phyloP scores from a whole-genome alignment of 2,888 invertebrate genomes.

The Nasonovia ribisnigri region DNA sequence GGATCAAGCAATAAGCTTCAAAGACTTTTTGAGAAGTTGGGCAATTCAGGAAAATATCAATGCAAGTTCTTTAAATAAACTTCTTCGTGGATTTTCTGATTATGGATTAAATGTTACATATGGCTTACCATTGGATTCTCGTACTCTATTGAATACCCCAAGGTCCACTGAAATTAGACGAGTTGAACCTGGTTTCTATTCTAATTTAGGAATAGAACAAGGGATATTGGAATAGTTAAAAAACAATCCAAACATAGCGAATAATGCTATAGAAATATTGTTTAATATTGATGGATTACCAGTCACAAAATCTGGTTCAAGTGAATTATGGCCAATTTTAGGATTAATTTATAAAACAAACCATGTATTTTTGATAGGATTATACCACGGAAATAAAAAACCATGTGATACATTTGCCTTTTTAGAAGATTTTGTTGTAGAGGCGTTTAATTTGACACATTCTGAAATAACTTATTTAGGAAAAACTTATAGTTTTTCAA shows the following conservation, averaged over 20 bases:
- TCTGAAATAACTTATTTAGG: not conserved
- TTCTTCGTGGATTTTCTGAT: not conserved
- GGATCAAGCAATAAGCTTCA: not conserved
- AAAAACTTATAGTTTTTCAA: constrained; percentile 10
- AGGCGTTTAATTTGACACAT: not conserved
- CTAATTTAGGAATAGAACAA: constrained; percentile 12
- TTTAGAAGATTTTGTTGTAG: constrained; percentile 15
- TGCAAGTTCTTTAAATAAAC: constrained; percentile 21
- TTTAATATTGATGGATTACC: constrained; percentile 15
- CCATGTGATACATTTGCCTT: constrained; percentile 2
- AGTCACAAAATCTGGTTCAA: not conserved
- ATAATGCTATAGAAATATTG: not conserved
- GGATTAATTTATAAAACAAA: constrained; percentile 12
- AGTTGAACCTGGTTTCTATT: constrained; percentile 6
- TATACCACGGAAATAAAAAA: constrained; percentile 15
- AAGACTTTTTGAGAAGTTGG: not conserved
- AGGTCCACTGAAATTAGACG: not conserved
- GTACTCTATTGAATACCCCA: not conserved
- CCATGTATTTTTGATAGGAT: not conserved
- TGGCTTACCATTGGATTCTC: not conserved
- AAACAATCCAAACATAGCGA: not conserved
- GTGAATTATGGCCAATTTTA: constrained; percentile 34
- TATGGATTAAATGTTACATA: constrained; percentile 1
- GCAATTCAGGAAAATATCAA: not conserved
- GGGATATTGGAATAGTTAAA: not conserved